Evolutionary conservation across 2,888 invertebrate species (phyloP).

Genomic region (Melipona bicolor): DNA sequence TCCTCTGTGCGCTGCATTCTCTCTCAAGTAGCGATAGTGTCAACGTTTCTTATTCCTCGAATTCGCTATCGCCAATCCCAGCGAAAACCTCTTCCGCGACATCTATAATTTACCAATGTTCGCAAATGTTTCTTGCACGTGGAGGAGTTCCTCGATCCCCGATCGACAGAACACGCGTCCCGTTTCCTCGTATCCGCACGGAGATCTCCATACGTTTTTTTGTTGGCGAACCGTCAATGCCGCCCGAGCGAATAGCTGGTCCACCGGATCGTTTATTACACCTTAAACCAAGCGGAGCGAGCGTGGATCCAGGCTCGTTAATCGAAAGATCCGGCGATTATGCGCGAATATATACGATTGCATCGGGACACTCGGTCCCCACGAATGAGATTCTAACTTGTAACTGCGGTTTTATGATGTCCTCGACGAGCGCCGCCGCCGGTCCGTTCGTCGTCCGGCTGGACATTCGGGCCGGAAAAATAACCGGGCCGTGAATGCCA

Average conservation of each 20-base stretch:
- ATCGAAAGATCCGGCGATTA: slow-evolving; percentile 58
- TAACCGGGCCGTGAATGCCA: background rate
- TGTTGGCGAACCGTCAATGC: slow-evolving; percentile 56
- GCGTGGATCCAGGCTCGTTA: slow-evolving; percentile 50
- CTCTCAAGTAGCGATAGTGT: background rate
- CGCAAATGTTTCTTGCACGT: background rate
- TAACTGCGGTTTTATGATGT: slow-evolving; percentile 58
- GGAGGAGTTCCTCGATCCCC: slow-evolving; percentile 51
- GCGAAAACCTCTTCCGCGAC: no score
- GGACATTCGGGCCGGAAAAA: background rate
- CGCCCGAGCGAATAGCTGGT: slow-evolving; percentile 44
- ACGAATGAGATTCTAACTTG: slow-evolving; percentile 55
- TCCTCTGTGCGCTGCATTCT: background rate
- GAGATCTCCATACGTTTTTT: slow-evolving; percentile 39
- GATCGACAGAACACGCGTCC: slow-evolving; percentile 23
- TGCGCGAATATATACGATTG: slow-evolving; percentile 53
- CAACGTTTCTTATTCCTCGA: background rate
- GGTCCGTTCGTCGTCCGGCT: slow-evolving; percentile 15
- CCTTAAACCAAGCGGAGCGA: slow-evolving; percentile 42
- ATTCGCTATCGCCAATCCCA: background rate
- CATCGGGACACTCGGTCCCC: slow-evolving; percentile 45
- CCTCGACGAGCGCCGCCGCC: slow-evolving; percentile 32
- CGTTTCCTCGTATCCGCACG: slow-evolving; percentile 53
- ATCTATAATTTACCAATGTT: no score
- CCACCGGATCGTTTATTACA: slow-evolving; percentile 61